phyloP scores from a whole-genome alignment of 2,797 vertebrate genomes.

The Acrossocheilus fasciatus region DNA sequence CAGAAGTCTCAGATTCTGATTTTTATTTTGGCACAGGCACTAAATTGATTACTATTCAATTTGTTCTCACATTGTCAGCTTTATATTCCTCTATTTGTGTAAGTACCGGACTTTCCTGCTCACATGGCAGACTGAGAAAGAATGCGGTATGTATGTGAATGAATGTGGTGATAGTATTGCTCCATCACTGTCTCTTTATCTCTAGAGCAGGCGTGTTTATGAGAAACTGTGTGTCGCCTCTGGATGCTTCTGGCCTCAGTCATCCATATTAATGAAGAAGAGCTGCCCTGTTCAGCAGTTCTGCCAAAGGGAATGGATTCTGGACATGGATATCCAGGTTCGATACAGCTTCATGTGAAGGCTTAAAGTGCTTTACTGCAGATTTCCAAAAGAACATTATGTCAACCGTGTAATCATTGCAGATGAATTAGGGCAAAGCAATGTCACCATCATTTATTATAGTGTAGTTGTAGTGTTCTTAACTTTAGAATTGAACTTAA shows the following conservation, averaged over 20 bases:
- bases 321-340: conserved; percentile 5
- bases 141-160: conserved; percentile 30
- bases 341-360: neutral
- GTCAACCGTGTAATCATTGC: neutral
- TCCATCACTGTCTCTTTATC: conserved; percentile 45
- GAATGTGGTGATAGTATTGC: conserved; percentile 23
- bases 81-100: conserved; percentile 2
- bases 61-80: neutral
- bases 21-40: neutral
- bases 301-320: conserved; percentile 18
- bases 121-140: conserved; percentile 40
- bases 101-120: conserved; percentile 12
- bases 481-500: neutral
- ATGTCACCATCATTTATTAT: neutral
- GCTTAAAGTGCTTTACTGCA: neutral
- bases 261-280: conserved; percentile 49
- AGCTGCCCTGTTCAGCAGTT: conserved; percentile 42
- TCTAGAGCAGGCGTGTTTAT: conserved; percentile 25
- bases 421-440: neutral
- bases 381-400: conserved; percentile 7
- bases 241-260: conserved; percentile 30
- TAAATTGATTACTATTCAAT: neutral
- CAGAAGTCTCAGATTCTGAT: neutral
- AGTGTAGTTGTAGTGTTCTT: neutral
- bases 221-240: conserved; percentile 19